Evolutionary conservation across 2,113 vertebrate genomes (phyloP), one percentile per base, ranked within the genome.

Genomic region (Ursus arctos): DNA sequence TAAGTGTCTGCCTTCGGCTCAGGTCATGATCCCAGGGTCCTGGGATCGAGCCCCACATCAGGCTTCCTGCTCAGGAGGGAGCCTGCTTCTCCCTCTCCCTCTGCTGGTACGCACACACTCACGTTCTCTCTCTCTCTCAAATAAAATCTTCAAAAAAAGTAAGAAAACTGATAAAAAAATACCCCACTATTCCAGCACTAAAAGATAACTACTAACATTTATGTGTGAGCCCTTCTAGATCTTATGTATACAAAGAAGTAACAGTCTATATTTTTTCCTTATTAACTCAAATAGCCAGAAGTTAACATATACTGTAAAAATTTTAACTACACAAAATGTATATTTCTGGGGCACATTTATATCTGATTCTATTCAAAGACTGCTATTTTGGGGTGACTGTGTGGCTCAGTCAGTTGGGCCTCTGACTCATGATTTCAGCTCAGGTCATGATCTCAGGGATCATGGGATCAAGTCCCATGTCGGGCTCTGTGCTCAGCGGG

Each of bases 81-180:
- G 31, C 14, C 63, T 67, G 28, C 16, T 19, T 69, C 33, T n/a
- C 15, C 28, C 65, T 69, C 65, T 9, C 33, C 16, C 16, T 19
- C 55, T 57, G 55, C 43, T 43, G 43, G 43, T 43, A 43, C 1
- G 5, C 43, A 43, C 43, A 43, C 43, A 43, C 43, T 43, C 43
- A 43, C 43, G 43, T 43, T 43, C 43, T 57, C 19, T 7, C 19
- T 18, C 19, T 69, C 33, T 69, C 65, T 67, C 31, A 69, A 69
- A 69, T n/a, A 69, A n/a, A 69, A 69, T n/a, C 31, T 69, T 69
- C 0, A n/a, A 69, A 67, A 91, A 80, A 84, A 53, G n/a, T 84
- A 96, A 43, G 63, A 69, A 87, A 59, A 89, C 40, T 22, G 82
- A 33, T 76, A 61, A 76, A 40, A 92, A 94, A 93, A 40, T 40